phyloP scores from a whole-genome alignment of 2,888 invertebrate species.

The Oxyteleia sp. region DNA sequence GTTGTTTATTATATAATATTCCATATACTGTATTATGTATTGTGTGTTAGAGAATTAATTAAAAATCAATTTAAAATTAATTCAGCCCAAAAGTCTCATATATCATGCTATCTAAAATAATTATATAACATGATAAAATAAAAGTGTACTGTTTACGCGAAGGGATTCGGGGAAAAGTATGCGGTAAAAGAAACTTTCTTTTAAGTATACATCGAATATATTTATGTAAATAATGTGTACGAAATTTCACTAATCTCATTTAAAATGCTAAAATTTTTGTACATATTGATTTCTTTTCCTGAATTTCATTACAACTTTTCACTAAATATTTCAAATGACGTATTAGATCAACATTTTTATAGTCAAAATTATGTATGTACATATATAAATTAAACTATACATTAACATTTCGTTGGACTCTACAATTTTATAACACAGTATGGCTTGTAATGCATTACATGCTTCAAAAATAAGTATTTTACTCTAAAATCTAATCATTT shows the following conservation, averaged over 20 bases:
- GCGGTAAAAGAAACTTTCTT: slow-evolving; percentile 17
- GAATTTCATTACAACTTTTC: background rate
- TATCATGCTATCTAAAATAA: background rate
- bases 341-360: background rate
- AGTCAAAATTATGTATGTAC: background rate
- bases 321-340: background rate
- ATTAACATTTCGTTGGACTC: no score
- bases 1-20: background rate
- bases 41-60: background rate
- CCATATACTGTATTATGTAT: background rate
- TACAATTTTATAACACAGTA: no score
- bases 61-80: background rate
- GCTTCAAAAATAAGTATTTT: no score
- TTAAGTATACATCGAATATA: background rate
- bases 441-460: no score
- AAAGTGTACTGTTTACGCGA: slow-evolving; percentile 5
- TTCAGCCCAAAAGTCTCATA: background rate
- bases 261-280: slow-evolving; percentile 32
- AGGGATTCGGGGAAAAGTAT: slow-evolving; percentile 1
- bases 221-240: slow-evolving; percentile 6
- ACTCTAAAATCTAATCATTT: no score
- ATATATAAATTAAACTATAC: background rate
- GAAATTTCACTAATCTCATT: slow-evolving; percentile 42
- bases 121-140: background rate
- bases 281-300: slow-evolving; percentile 14